A percentile compares a stretch with the other conserved stretches of the same genome.
Conservation (phyloP, 2,113 vertebrate genomes). For the Ibidorhyncha struthersii region DNA sequence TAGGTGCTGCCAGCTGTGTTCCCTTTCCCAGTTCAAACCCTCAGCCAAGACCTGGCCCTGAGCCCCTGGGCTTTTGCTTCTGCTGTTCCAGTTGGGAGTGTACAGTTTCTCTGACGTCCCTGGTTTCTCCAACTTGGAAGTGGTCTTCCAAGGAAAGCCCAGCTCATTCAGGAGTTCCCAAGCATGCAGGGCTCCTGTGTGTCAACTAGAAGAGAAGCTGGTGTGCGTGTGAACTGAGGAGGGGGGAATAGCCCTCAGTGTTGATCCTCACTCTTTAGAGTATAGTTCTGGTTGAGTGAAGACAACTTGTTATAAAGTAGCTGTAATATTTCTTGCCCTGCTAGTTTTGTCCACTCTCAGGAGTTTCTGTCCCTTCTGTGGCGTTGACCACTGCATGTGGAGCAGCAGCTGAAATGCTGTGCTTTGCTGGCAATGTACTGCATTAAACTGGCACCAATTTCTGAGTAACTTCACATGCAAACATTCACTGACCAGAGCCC, state of each 20-base stretch:
- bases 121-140: not conserved
- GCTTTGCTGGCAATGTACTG: not conserved
- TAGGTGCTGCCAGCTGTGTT: not conserved
- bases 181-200: not conserved
- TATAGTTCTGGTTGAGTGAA: not conserved
- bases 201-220: not conserved
- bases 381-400: rapidly evolving
- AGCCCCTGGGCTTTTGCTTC: not conserved
- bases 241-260: not conserved
- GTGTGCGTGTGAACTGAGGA: not conserved
- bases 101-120: not conserved
- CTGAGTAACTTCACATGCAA: not conserved
- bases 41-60: not conserved
- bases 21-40: not conserved
- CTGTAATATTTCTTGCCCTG: not conserved
- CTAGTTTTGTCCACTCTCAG: not conserved
- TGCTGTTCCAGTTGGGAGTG: not conserved
- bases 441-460: not conserved
- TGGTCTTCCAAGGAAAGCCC: not conserved
- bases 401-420: not conserved
- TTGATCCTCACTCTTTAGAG: not conserved
- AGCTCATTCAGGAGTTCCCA: not conserved
- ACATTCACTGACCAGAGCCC: not conserved
- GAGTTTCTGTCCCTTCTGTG: not conserved
- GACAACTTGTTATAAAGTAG: not conserved